Conservation (phyloP, 2,888 invertebrate genomes). For the Notodonta dromedarius region DNA sequence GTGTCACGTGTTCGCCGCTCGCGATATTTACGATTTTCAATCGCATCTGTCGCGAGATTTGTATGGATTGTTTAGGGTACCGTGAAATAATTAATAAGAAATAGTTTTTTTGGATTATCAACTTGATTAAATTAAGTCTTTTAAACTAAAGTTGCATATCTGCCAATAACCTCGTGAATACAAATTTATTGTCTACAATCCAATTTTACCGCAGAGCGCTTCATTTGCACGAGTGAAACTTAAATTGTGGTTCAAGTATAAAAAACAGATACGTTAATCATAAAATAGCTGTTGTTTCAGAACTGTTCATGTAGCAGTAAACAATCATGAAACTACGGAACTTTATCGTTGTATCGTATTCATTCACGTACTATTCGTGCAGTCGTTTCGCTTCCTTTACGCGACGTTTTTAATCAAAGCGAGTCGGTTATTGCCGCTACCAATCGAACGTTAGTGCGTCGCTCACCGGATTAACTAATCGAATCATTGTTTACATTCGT, state of each 20-base stretch:
- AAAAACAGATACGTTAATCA: no score
- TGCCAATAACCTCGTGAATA: no score
- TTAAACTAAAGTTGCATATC: no score
- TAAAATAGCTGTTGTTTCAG: no score
- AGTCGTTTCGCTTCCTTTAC: slow-evolving; percentile 44
- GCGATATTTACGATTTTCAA: slow-evolving; percentile 79
- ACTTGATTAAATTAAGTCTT: no score
- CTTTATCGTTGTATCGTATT: neutral
- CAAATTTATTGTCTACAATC: no score
- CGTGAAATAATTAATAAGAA: neutral
- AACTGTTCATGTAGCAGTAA: neutral
- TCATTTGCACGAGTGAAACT: no score
- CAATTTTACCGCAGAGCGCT: no score
- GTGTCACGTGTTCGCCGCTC: slow-evolving; percentile 64
- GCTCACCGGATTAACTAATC: slow-evolving; percentile 70
- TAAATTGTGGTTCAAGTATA: no score
- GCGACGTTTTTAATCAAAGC: slow-evolving; percentile 63
- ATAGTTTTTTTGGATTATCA: neutral
- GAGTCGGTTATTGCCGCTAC: slow-evolving; percentile 48
- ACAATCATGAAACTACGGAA: neutral
- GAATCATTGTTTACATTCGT: slow-evolving; percentile 74
- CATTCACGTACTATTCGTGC: slow-evolving; percentile 23
- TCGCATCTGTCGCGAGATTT: slow-evolving; percentile 61
- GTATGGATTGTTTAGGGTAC: slow-evolving; percentile 24
- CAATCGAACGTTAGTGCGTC: slow-evolving; percentile 53